Evolutionary conservation across 2,888 invertebrate species (phyloP).

Genomic region (Pristionchus exspectatus): DNA sequence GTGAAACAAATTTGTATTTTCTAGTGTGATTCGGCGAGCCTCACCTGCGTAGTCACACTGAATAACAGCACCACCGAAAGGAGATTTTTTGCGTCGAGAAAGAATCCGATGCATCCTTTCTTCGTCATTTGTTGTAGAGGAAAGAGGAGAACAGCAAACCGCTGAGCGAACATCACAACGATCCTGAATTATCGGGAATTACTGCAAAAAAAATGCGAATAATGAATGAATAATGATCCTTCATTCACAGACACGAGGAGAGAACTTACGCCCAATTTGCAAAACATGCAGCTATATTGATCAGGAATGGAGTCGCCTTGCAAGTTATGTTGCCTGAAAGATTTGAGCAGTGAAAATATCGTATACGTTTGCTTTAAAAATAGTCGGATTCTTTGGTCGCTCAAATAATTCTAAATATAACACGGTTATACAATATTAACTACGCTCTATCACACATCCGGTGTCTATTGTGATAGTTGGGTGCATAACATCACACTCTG

Average conservation of each 20-base stretch:
- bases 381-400: no score
- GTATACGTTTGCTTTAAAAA: no score
- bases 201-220: no score
- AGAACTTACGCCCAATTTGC: slow-evolving; percentile 53
- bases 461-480: not conserved
- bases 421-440: no score
- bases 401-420: no score
- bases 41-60: slow-evolving; percentile 32
- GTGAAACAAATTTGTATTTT: no score
- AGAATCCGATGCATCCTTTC: not conserved
- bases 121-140: slow-evolving; percentile 48
- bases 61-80: not conserved
- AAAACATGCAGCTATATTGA: slow-evolving; percentile 30
- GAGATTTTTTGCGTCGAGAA: not conserved
- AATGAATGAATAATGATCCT: no score
- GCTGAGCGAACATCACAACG: slow-evolving; percentile 46
- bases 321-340: slow-evolving; percentile 26
- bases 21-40: no score
- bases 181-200: not conserved
- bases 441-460: no score
- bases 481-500: not conserved
- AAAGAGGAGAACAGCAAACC: slow-evolving; percentile 39
- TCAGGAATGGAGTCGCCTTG: not conserved
- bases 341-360: no score
- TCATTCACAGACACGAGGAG: no score